phyloP scores from a whole-genome alignment of 1,140 invertebrate genomes.

The Andrena cerasifolii region DNA sequence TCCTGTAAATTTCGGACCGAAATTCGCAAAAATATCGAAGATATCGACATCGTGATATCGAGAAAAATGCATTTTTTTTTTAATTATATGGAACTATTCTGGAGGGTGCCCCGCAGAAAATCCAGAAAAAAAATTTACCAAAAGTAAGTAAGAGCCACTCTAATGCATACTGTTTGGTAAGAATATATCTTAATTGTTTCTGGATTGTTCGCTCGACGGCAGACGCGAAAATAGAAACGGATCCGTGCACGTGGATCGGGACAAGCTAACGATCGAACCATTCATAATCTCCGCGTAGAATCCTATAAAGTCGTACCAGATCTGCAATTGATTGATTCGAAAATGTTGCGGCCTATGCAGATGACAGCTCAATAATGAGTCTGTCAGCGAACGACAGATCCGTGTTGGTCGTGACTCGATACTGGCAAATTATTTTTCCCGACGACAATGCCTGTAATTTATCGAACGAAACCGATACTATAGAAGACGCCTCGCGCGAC shows the following conservation, averaged over 20 bases:
- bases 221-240: constrained; percentile 4
- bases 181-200: too few species aligned
- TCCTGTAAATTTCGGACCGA: too few species aligned
- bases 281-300: constrained; percentile 35
- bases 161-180: too few species aligned
- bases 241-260: neutral
- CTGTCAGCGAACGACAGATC: constrained; percentile 26
- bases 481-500: too few species aligned
- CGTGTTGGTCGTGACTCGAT: constrained; percentile 15
- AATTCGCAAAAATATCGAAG: too few species aligned
- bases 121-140: too few species aligned
- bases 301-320: constrained; percentile 5
- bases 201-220: too few species aligned
- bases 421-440: constrained; percentile 20
- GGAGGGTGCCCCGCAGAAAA: too few species aligned
- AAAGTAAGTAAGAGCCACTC: too few species aligned
- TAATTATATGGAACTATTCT: too few species aligned
- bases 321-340: constrained; percentile 49
- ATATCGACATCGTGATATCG: too few species aligned
- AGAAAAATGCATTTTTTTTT: too few species aligned
- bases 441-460: neutral
- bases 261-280: constrained; percentile 7
- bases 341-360: constrained; percentile 40
- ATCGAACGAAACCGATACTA: neutral
- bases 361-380: constrained; percentile 46